Base-by-base conservation (phyloP, 1,140 invertebrate genomes). In the Lucilia sericata region DNA sequence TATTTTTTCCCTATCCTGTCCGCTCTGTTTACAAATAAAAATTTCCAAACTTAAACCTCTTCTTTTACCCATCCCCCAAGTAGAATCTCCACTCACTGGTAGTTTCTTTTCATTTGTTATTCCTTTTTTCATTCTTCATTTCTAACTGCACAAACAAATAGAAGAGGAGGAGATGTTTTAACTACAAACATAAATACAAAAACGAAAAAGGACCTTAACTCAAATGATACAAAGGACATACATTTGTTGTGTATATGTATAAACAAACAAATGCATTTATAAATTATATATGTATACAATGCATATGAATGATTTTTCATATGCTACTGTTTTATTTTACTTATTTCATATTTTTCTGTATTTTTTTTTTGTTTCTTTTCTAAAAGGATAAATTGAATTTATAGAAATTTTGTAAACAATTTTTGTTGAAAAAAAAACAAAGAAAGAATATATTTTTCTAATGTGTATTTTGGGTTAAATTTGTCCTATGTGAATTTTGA, bases 271-370 rank as follows among this genome's bases (percentile, higher is more conserved):
- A 70, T 70, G 55, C 55, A 60, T 60, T 60, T 60, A 60, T 60
- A 60, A 60, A 60, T 60, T 60, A 60, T 60, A 60, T 60, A 60
- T n/a, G 51, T 12, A 60, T 12, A n/a, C 17, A 60, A n/a, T 80
- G 76, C 76, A 80, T 80, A 80, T 47, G 47, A 80, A 80, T 80
- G 76, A 80, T 47, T 80, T 80, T 80, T 80, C 76, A 80, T 80
- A 80, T 80, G 76, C 65, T 60, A 60, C 55, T 60, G 55, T 60
- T 70, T 70, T 70, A 70, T 70, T 70, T 70, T 60, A 30, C 25
- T 30, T 30, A 60, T 60, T 60, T 70, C 19, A 25, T 19, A 21
- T 70, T 65, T n/a, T 19, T 30, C 25, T 30, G 25, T 30, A 30
- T 30, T 30, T 70, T 70, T 70, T 70, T 19, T 21, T 21, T 8